Base-by-base conservation (phyloP, 1,140 invertebrate species). In the Drosophila nikananu region DNA sequence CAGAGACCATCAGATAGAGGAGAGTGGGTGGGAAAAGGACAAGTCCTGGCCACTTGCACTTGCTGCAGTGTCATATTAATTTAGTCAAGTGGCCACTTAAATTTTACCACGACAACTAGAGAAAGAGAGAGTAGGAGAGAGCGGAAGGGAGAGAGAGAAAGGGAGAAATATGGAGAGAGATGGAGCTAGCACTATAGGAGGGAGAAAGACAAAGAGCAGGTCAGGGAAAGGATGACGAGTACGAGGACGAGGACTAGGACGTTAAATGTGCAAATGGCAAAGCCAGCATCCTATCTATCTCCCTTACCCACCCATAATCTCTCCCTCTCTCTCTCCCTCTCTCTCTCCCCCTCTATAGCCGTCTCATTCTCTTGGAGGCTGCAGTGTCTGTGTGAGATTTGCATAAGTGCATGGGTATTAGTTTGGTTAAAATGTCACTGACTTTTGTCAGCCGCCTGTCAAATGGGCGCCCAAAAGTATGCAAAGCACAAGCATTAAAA, bases 21-120 rank as follows among this genome's bases (percentile, higher is more conserved):
- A 52, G 17, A 27, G 52, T 41, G 48, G 57, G 49, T 61, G 65
- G 54, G 46, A 64, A 62, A 70, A 59, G 73, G 67, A 59, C 58
- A 79, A 76, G 83, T 82, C 65, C 83, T 48, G 80, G 48, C 71
- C 83, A 87, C 83, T 81, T 79, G 78, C 81, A 81, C 60, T 70
- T 54, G 55, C 71, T 42, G 71, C 84, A 90, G 84, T 89, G 84
- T 84, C 84, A 84, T 89, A 89, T 90, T 89, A 89, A 89, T 89
- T 89, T 89, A 89, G 84, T 89, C 84, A 89, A 89, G 84, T 90
- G 81, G 86, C 86, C 84, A 90, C 84, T 89, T 90, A 89, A 90
- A 90, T 84, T 83, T 80, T 81, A 64, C 86, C 80, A 89, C 55
- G 70, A 68, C 86, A 79, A 78, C 84, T 54, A 70, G 52, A 65